Evolutionary conservation across 2,888 invertebrate genomes (phyloP), one percentile per base, ranked within the genome.

Genomic region (Eurois occulta): DNA sequence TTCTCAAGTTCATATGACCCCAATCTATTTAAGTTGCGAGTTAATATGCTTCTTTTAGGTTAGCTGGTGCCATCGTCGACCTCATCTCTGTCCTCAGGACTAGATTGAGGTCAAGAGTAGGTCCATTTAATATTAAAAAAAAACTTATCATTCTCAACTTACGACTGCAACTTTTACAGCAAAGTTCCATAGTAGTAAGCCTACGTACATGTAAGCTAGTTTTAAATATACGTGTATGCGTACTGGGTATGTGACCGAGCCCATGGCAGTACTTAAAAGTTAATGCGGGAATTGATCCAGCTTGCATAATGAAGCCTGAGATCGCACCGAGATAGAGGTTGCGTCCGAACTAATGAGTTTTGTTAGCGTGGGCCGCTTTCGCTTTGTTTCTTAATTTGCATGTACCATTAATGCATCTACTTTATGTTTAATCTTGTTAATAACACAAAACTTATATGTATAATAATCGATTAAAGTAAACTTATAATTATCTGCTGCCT

Each of bases 231-330:
- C 16, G 10, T 55, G 43, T 69, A 60, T 10, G 55, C 48, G 66
- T 21, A 18, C 46, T 62, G 74, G 35, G 28, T 78, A 65, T 72
- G 68, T 28, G 75, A 79, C 60, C 68, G 65, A 52, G 66, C 58
- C 5, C 58, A n/a, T n/a, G n/a, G n/a, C n/a, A 32, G 65, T 64
- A 64, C 74, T 72, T 65, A 60, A 35, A 58, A 67, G 72, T 65
- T 70, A 76, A 83, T 86, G 77, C 74, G 72, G 62, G 74, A 80
- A 83, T 80, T 75, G 86, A 85, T 85, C 67, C 58, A 46, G 70
- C 72, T 74, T 77, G 84, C 72, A 86, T 85, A 85, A 85, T 80
- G 77, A 84, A 80, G 80, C 75, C 60, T 73, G 69, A 78, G 71
- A 74, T 74, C 52, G 72, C 58, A 24, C 28, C 32, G 48, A 75